A percentile compares a stretch with the other conserved stretches of the same genome.
Evolutionary conservation across 1,140 invertebrate species (phyloP).

Genomic region (Dryas iulia): DNA sequence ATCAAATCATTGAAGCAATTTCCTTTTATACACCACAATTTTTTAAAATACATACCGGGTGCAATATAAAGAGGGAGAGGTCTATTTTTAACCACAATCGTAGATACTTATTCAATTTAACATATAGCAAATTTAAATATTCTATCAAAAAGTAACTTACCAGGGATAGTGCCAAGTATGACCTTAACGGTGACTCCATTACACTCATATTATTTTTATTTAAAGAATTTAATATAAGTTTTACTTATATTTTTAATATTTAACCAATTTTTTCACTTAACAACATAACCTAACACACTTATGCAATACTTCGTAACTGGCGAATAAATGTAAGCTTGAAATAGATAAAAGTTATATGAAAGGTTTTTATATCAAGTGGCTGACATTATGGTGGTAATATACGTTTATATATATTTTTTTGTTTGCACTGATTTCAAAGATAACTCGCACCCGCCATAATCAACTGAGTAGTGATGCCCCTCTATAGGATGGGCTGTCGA

Average conservation of each 20-base stretch:
- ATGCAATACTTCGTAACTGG: constrained; percentile 4
- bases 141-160: constrained; percentile 20
- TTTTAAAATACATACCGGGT: neutral
- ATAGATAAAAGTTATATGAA: neutral
- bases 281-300: constrained; percentile 38
- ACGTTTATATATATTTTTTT: neutral
- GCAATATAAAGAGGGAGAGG: neutral
- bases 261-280: neutral
- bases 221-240: neutral
- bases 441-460: constrained; percentile 2
- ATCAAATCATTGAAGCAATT: neutral
- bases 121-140: neutral
- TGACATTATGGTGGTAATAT: neutral
- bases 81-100: neutral
- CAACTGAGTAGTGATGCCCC: neutral
- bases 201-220: neutral
- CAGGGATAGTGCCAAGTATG: neutral
- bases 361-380: neutral
- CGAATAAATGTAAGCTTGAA: neutral
- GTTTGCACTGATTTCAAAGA: constrained; percentile 11
- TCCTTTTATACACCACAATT: too few species aligned
- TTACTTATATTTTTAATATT: neutral
- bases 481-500: neutral
- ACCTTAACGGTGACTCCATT: neutral
- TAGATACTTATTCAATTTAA: neutral